phyloP scores from a whole-genome alignment of 2,797 vertebrate genomes.

The Dicrostonyx torquatus region DNA sequence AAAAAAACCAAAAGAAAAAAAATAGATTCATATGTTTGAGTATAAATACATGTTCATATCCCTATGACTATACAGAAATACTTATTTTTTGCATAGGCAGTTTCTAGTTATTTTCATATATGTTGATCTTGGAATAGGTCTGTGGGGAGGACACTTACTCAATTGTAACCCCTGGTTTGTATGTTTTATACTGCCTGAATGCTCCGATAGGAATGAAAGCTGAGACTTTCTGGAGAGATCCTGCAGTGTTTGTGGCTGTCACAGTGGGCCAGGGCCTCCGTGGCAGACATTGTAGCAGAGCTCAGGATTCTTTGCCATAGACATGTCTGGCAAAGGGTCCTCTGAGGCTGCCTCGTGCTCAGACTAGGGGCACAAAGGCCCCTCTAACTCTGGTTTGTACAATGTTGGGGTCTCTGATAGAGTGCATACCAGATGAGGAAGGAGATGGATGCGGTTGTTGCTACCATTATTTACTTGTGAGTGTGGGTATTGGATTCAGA shows the following conservation, averaged over 20 bases:
- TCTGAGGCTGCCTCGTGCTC: neutral
- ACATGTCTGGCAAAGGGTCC: neutral
- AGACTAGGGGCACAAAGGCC: neutral
- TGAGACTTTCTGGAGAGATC: neutral
- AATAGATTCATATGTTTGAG: neutral
- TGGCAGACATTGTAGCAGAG: too few species aligned
- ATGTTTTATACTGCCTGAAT: neutral
- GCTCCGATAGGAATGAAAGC: neutral
- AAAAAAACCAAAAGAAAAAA: too few species aligned
- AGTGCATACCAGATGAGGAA: neutral
- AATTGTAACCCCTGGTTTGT: neutral
- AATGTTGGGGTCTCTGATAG: neutral
- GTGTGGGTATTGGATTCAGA: neutral
- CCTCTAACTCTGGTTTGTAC: neutral
- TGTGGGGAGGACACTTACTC: neutral
- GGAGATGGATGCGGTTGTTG: neutral
- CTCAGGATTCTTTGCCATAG: neutral
- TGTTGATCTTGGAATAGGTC: neutral
- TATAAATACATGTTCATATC: neutral
- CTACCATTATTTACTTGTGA: neutral
- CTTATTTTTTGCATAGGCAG: neutral
- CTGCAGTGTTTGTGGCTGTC: neutral
- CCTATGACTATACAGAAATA: neutral
- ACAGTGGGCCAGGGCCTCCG: fast-evolving
- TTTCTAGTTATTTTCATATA: neutral